Conservation (phyloP, 2,797 vertebrate genomes). For the Bufotes viridis region DNA sequence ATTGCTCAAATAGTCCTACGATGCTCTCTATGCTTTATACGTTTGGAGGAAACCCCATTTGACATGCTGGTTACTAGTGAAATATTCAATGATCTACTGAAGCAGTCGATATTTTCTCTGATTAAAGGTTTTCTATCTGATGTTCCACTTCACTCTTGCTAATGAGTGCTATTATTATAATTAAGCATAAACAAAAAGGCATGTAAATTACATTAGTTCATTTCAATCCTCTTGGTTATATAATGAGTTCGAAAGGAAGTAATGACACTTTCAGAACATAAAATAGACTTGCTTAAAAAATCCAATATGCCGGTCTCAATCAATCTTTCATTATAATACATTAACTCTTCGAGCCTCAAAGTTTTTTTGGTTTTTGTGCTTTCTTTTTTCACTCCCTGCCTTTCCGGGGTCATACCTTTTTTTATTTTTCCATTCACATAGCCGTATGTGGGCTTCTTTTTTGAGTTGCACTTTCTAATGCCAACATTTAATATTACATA, state of each 20-base stretch:
- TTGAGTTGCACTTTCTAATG: no score
- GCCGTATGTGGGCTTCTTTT: no score
- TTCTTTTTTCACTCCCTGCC: no score
- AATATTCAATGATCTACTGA: conserved; percentile 24
- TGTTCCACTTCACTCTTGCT: conserved; percentile 37
- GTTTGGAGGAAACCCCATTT: background rate
- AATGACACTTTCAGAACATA: background rate
- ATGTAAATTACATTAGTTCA: conserved; percentile 36
- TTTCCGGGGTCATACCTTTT: no score
- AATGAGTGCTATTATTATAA: conserved; percentile 53
- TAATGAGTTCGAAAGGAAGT: conserved; percentile 37
- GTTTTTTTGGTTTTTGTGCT: no score
- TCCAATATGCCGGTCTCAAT: background rate
- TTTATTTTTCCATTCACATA: no score
- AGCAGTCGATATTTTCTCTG: conserved; percentile 25
- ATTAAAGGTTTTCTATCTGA: conserved; percentile 5
- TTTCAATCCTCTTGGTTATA: conserved; percentile 26
- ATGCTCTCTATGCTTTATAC: background rate
- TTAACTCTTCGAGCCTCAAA: no score
- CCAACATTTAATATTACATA: no score
- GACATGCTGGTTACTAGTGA: conserved; percentile 30
- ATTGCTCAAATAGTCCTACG: background rate
- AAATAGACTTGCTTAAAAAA: background rate
- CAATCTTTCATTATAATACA: background rate
- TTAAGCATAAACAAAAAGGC: conserved; percentile 51